phyloP scores from a whole-genome alignment of 2,797 vertebrate species.

The Micrastur ruficollis region DNA sequence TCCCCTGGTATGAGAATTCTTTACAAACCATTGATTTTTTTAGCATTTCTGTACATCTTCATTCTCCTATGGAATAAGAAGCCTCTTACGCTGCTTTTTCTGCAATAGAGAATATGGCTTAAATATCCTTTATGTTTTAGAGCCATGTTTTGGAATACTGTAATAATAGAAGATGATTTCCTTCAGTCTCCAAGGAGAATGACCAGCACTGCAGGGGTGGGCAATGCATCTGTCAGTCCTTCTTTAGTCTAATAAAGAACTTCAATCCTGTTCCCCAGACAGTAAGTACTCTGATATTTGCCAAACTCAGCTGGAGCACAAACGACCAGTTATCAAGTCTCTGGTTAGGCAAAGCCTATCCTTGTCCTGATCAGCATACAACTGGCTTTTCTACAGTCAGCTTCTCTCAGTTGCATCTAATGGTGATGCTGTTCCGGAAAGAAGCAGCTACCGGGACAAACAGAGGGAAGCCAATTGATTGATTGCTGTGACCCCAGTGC shows the following conservation, averaged over 20 bases:
- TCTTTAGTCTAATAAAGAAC: neutral
- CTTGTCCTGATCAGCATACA: neutral
- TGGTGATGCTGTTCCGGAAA: neutral
- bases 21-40: neutral
- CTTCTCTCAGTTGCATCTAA: neutral
- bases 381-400: neutral
- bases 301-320: neutral
- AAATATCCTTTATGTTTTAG: neutral
- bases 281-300: neutral
- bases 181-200: neutral
- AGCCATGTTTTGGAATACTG: neutral
- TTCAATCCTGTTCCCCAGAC: neutral
- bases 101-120: neutral
- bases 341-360: neutral
- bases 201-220: neutral
- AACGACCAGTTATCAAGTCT: neutral
- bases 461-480: neutral
- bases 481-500: neutral
- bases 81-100: neutral
- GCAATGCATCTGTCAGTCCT: neutral
- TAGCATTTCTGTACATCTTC: neutral
- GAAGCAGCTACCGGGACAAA: neutral
- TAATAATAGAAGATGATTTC: neutral
- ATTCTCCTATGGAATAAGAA: neutral
- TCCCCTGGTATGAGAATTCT: neutral